These are phyloP conservation scores for Leptopilina myrica DNA, from an alignment of 2,888 invertebrate genomes.

Conservation along the genomic window DNA sequence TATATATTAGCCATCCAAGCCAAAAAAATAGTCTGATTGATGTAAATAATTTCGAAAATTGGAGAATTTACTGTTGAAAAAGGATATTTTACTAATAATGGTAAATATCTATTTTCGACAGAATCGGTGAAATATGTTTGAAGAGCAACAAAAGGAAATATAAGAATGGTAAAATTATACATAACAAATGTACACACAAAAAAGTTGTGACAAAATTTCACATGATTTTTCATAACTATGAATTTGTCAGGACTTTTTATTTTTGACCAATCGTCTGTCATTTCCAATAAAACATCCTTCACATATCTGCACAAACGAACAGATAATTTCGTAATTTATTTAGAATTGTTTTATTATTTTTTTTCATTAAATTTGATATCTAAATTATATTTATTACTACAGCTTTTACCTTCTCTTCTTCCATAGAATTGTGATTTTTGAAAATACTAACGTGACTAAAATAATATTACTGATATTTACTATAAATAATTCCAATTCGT, in stretches of 20 bases:
- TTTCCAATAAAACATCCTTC: neutral
- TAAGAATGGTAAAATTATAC: constrained; percentile 6
- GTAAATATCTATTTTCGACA: constrained; percentile 12
- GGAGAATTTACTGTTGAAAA: neutral
- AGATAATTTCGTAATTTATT: too few species aligned
- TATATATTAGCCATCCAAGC: neutral
- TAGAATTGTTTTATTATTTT: too few species aligned
- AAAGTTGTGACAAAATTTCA: constrained; percentile 11
- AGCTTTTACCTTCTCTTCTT: neutral
- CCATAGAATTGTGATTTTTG: neutral
- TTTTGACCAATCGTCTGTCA: neutral
- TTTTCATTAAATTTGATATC: too few species aligned
- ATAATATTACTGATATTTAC: neutral
- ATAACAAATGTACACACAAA: neutral
- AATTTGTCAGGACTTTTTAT: neutral
- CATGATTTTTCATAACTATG: neutral
- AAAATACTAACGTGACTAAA: neutral
- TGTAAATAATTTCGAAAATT: neutral
- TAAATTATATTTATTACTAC: too few species aligned
- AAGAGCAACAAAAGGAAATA: constrained; percentile 1
- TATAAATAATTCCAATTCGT: neutral
- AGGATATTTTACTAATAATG: neutral
- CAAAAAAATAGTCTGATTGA: neutral
- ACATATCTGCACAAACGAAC: neutral
- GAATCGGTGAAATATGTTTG: neutral